A percentile compares a stretch with the other conserved stretches of the same genome.
These are phyloP conservation scores for Bellardia pandia DNA, from an alignment of 2,888 invertebrate genomes.

Conservation along the genomic window DNA sequence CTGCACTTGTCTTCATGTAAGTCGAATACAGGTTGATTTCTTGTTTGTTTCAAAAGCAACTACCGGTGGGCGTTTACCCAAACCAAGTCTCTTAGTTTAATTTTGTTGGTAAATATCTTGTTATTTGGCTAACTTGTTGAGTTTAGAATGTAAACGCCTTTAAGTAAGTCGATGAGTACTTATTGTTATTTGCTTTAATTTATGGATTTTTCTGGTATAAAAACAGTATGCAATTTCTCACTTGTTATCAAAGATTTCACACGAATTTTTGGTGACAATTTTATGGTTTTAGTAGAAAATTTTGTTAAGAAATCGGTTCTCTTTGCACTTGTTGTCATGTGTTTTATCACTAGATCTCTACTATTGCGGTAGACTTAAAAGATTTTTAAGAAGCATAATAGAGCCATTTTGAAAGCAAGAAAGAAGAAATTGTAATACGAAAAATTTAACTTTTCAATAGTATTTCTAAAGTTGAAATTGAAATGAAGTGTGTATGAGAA, in stretches of 20 bases:
- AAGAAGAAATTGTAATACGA: too few species aligned
- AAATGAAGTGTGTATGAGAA: too few species aligned
- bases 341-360: neutral
- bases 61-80: slow-evolving; percentile 43
- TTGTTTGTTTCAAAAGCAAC: neutral
- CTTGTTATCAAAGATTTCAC: slow-evolving; percentile 74
- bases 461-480: too few species aligned
- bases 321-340: slow-evolving; percentile 29
- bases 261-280: slow-evolving; percentile 68
- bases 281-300: slow-evolving; percentile 39
- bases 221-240: slow-evolving; percentile 69
- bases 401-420: too few species aligned
- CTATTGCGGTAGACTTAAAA: slow-evolving; percentile 42
- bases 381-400: neutral
- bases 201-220: neutral
- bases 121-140: neutral
- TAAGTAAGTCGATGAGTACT: neutral
- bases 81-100: slow-evolving; percentile 22
- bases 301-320: slow-evolving; percentile 37
- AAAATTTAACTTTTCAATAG: too few species aligned
- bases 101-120: neutral
- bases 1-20: slow-evolving; percentile 63
- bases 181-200: slow-evolving; percentile 13
- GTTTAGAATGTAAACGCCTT: slow-evolving; percentile 48
- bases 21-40: neutral